Evolutionary conservation across 2,113 vertebrate species (phyloP).

Genomic region (Pteruthius melanotis): DNA sequence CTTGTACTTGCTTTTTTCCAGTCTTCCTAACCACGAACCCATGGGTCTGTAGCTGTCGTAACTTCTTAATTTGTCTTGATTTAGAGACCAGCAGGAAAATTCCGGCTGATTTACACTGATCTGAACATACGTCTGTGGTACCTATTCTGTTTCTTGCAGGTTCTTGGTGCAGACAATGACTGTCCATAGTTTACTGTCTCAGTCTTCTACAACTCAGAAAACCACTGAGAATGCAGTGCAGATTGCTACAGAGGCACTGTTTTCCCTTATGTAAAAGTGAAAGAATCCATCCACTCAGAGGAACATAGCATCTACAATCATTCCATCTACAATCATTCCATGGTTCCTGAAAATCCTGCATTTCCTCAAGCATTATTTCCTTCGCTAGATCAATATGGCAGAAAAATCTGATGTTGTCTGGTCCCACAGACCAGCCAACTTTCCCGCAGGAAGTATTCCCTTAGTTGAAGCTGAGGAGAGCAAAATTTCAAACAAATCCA

Average conservation of each 20-base stretch:
- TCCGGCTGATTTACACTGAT: neutral
- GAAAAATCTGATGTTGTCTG: neutral
- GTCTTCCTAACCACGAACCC: neutral
- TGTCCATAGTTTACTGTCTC: neutral
- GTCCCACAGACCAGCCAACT: neutral
- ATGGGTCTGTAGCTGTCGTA: neutral
- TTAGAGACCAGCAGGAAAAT: neutral
- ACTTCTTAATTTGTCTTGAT: neutral
- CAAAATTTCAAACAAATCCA: neutral
- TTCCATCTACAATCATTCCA: neutral
- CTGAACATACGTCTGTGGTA: neutral
- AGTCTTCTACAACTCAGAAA: neutral
- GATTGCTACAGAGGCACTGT: neutral
- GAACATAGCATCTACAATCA: accelerated
- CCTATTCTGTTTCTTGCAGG: neutral
- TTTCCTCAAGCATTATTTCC: neutral
- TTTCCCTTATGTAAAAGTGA: neutral
- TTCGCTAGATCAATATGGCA: neutral
- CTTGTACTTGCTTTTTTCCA: neutral
- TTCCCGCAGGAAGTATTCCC: neutral
- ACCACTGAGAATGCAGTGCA: neutral
- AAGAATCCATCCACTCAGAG: neutral
- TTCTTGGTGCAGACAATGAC: neutral
- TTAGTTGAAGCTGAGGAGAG: neutral
- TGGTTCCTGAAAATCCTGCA: neutral